A percentile compares a stretch with the other conserved stretches of the same genome.
Conservation (phyloP, 2,888 invertebrate genomes). For the Pecten maximus region DNA sequence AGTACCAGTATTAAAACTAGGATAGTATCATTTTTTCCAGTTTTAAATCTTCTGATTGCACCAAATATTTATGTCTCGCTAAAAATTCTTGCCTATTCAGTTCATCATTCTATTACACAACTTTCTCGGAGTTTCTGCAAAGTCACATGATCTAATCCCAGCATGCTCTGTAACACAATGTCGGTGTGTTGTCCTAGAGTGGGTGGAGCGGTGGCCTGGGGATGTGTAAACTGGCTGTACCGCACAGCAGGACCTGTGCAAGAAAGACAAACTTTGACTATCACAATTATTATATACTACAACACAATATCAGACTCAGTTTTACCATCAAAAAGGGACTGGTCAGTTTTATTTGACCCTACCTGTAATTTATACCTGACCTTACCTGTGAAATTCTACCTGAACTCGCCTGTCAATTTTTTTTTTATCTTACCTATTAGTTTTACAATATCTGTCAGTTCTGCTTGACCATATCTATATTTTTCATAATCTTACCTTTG, state of each 20-base stretch:
- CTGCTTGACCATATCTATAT: not conserved
- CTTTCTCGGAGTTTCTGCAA: constrained; percentile 54
- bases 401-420: not conserved
- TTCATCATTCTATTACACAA: constrained; percentile 58
- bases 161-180: constrained; percentile 86
- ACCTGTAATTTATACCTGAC: not conserved
- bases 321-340: not conserved
- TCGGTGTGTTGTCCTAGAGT: constrained; percentile 93
- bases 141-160: constrained; percentile 60
- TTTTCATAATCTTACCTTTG: not conserved
- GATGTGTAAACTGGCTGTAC: constrained; percentile 88
- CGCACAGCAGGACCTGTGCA: constrained; percentile 90
- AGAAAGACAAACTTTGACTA: constrained; percentile 36
- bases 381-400: not conserved
- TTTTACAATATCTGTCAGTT: not conserved
- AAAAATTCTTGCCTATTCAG: not conserved
- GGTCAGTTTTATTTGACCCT: not conserved
- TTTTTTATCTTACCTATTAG: not conserved
- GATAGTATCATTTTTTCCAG: not conserved
- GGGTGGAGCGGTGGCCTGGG: constrained; percentile 90
- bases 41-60: not conserved
- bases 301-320: too few species aligned
- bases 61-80: not conserved
- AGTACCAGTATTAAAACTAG: not conserved
- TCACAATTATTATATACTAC: too few species aligned